A percentile compares a stretch with the other conserved stretches of the same genome.
Conservation (phyloP, 2,797 vertebrate genomes). For the Botia kubotai region DNA sequence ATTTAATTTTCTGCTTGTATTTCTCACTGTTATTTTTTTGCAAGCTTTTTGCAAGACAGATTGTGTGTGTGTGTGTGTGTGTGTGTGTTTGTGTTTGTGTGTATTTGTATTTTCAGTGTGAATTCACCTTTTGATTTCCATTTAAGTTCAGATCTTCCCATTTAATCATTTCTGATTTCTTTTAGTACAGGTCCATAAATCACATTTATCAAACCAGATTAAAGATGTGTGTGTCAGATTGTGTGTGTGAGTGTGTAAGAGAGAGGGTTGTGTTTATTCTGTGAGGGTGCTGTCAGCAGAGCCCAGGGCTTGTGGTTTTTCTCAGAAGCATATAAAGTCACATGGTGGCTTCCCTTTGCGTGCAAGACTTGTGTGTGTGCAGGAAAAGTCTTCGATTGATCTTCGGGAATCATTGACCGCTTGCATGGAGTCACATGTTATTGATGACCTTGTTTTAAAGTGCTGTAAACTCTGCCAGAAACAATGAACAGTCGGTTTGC, state of each 20-base stretch:
- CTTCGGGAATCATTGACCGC: constrained; percentile 26
- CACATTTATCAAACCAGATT: not conserved
- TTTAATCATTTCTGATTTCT: not conserved
- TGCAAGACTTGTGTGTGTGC: constrained; percentile 40
- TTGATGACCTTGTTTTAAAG: constrained; percentile 29
- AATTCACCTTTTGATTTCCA: not conserved
- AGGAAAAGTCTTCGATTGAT: constrained; percentile 44
- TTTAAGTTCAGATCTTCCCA: not conserved
- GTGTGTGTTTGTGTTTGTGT: no score
- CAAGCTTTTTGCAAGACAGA: no score
- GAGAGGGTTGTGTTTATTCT: constrained; percentile 2
- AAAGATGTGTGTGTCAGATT: not conserved
- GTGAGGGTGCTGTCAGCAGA: constrained; percentile 42
- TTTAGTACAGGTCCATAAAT: not conserved
- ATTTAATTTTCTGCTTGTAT: no score
- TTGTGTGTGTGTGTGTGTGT: no score
- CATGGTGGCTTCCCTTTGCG: constrained; percentile 51
- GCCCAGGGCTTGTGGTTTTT: constrained; percentile 56
- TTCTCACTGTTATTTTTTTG: no score
- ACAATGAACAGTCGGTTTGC: not conserved
- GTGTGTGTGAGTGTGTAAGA: not conserved
- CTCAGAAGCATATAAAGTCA: constrained; percentile 44
- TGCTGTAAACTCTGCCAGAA: constrained; percentile 8
- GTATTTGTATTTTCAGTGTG: not conserved
- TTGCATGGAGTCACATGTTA: constrained; percentile 44